phyloP scores from a whole-genome alignment of 2,113 vertebrate genomes.

The Dermatemys mawii region DNA sequence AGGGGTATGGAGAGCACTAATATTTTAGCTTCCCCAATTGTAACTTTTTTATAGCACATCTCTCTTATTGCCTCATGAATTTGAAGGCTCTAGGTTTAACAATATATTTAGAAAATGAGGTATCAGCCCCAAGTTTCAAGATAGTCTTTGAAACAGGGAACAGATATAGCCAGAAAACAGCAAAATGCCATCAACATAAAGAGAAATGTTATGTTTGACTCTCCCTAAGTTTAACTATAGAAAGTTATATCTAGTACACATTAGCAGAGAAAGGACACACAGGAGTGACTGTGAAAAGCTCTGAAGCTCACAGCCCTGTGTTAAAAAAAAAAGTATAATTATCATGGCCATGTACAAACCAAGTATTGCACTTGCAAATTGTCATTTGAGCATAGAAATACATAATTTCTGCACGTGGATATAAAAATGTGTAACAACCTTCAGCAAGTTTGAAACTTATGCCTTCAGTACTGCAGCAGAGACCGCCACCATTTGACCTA shows the following conservation, averaged over 20 bases:
- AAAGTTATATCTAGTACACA: slow-evolving; percentile 7
- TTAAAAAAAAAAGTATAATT: not conserved
- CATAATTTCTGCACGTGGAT: not conserved
- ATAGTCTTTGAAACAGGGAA: not conserved
- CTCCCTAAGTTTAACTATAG: not conserved
- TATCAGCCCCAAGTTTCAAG: not conserved
- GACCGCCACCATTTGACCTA: not conserved
- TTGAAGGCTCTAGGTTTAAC: not conserved
- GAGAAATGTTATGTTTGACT: not conserved
- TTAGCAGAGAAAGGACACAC: not conserved
- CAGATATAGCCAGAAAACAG: not conserved
- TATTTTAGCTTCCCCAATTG: slow-evolving; percentile 13
- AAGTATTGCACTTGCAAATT: not conserved
- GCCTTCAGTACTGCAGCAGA: not conserved
- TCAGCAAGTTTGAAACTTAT: not conserved
- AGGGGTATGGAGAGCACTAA: not conserved
- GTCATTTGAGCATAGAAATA: not conserved
- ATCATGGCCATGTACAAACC: not conserved
- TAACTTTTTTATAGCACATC: not conserved
- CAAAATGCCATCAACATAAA: slow-evolving; percentile 12
- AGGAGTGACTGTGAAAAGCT: not conserved
- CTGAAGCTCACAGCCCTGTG: not conserved
- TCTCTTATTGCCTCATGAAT: not conserved
- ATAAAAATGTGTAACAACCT: not conserved
- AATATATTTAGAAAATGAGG: not conserved